phyloP scores from a whole-genome alignment of 2,797 vertebrate species.

The Strix occidentalis region DNA sequence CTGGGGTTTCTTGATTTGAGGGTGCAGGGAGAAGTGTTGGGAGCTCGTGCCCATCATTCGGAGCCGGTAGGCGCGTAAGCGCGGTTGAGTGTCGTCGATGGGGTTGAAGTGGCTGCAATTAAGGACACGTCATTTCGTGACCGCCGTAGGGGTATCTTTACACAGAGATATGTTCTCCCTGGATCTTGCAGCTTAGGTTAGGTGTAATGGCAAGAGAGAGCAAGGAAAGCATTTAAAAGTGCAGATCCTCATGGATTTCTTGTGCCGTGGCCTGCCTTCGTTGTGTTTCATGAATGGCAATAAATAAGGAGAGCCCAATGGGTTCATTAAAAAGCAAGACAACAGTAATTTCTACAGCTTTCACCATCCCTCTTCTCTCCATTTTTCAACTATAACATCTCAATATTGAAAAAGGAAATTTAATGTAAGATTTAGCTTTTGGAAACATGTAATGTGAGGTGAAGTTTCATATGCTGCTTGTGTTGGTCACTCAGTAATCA shows the following conservation, averaged over 20 bases:
- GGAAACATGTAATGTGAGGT: rapidly evolving
- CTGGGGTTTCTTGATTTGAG: rapidly evolving
- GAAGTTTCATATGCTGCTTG: rapidly evolving
- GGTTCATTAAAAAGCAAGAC: background rate
- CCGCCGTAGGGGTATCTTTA: rapidly evolving
- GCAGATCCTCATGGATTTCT: background rate
- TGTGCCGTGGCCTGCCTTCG: rapidly evolving
- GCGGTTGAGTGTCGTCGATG: rapidly evolving
- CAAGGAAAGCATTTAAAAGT: rapidly evolving
- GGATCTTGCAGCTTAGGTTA: background rate
- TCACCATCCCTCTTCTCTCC: background rate
- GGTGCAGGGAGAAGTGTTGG: rapidly evolving
- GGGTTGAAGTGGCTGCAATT: no score
- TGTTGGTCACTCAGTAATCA: background rate
- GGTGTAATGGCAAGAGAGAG: background rate
- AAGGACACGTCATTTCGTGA: rapidly evolving
- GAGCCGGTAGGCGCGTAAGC: rapidly evolving
- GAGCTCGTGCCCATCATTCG: rapidly evolving
- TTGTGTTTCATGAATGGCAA: background rate
- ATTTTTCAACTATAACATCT: rapidly evolving
- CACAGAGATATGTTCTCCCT: background rate
- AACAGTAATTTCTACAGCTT: background rate
- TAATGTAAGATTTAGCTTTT: rapidly evolving
- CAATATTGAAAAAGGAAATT: background rate
- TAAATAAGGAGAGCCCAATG: background rate